phyloP scores from a whole-genome alignment of 2,888 invertebrate species.

The Drosophila demipolita region DNA sequence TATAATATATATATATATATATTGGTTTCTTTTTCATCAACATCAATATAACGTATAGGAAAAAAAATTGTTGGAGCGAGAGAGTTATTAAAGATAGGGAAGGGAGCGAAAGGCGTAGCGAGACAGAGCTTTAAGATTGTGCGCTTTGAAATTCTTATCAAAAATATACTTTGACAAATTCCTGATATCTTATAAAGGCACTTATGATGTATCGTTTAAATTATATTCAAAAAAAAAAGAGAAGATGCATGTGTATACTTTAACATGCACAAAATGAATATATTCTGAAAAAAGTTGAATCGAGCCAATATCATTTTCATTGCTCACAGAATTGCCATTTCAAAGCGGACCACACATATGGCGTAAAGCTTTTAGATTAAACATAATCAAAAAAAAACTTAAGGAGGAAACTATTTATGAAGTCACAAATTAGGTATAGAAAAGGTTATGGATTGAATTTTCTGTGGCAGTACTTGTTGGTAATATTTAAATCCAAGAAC shows the following conservation, averaged over 20 bases:
- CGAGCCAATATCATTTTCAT: slow-evolving; percentile 8
- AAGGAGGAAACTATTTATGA: slow-evolving; percentile 10
- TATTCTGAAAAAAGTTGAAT: slow-evolving; percentile 4
- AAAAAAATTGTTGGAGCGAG: slow-evolving; percentile 33
- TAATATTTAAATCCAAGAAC: slow-evolving; percentile 48
- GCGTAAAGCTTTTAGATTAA: slow-evolving; percentile 17
- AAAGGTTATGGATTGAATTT: slow-evolving; percentile 8
- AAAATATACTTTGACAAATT: slow-evolving; percentile 37
- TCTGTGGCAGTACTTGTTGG: slow-evolving; percentile 40
- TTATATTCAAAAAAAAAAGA: slow-evolving; percentile 4
- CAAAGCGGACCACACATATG: slow-evolving; percentile 15
- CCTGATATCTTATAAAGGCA: slow-evolving; percentile 16
- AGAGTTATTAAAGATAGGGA: slow-evolving; percentile 44
- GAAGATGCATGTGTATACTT: slow-evolving; percentile 24
- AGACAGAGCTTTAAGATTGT: slow-evolving; percentile 59
- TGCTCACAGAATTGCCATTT: slow-evolving; percentile 13
- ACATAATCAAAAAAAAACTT: neutral
- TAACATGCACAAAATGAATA: slow-evolving; percentile 39
- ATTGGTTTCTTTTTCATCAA: slow-evolving; percentile 43
- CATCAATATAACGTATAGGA: slow-evolving; percentile 52
- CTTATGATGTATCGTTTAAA: slow-evolving; percentile 18
- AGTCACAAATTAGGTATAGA: slow-evolving; percentile 8
- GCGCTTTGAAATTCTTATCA: slow-evolving; percentile 51
- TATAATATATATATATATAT: neutral
- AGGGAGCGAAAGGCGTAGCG: slow-evolving; percentile 52